Evolutionary conservation across 2,113 vertebrate species (phyloP).

Genomic region (Cebidichthys violaceus): DNA sequence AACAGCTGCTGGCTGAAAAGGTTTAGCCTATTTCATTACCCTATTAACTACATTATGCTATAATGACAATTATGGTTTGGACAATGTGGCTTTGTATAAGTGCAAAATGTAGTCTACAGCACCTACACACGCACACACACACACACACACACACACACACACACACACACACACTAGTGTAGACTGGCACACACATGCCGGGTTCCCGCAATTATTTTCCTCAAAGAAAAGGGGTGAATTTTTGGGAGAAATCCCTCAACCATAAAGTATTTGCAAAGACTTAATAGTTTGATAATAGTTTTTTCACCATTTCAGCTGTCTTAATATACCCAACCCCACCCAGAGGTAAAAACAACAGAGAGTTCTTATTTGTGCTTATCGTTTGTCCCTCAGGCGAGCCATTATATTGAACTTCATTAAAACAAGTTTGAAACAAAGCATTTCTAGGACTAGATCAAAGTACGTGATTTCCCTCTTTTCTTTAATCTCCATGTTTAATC

Average conservation of each 20-base stretch:
- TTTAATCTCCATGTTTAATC: conserved; percentile 33
- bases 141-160: not conserved
- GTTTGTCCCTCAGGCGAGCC: not conserved
- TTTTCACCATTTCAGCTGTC: not conserved
- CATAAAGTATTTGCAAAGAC: conserved; percentile 10
- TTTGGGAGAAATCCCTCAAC: not conserved
- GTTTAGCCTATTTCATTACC: conserved; percentile 2
- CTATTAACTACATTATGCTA: conserved; percentile 10
- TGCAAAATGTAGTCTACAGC: not conserved
- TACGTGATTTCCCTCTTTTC: not conserved
- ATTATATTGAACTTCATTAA: not conserved
- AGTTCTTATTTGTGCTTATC: not conserved
- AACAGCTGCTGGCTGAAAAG: conserved; percentile 7
- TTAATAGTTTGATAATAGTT: conserved; percentile 6
- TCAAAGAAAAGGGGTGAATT: not conserved
- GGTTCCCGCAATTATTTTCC: not conserved
- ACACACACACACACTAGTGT: not conserved
- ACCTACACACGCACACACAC: not conserved
- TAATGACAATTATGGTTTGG: conserved; percentile 11
- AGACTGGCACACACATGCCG: not conserved
- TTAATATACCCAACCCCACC: not conserved
- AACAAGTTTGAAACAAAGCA: conserved; percentile 6
- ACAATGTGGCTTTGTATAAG: conserved; percentile 34
- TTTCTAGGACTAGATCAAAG: conserved; percentile 11
- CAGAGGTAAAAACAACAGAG: conserved; percentile 18